These are phyloP conservation scores for Xestobium rufovillosum DNA, from an alignment of 2,888 invertebrate genomes.

Conservation along the genomic window DNA sequence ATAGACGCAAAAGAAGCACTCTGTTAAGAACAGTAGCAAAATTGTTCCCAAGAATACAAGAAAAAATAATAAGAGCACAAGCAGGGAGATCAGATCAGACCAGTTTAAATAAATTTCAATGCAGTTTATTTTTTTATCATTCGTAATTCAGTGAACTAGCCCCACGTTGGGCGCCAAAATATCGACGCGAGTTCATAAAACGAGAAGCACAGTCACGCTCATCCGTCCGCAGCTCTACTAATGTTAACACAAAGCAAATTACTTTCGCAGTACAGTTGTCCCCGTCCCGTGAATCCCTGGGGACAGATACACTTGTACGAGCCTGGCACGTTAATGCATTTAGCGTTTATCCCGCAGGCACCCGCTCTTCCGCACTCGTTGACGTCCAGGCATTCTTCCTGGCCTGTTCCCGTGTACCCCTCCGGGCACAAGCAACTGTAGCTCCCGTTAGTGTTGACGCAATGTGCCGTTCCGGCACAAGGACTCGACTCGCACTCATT, in stretches of 20 bases:
- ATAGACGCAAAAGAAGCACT: too few relatives aligned
- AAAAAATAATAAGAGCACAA: too few relatives aligned
- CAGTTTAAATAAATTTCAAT: too few relatives aligned
- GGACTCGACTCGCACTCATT: slow-evolving; percentile 64
- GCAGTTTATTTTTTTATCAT: too few relatives aligned
- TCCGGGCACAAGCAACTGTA: slow-evolving; percentile 65
- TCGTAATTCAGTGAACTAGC: not conserved
- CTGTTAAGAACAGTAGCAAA: too few relatives aligned
- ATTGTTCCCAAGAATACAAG: too few relatives aligned
- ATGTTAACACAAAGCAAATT: slow-evolving; percentile 40
- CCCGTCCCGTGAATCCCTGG: slow-evolving; percentile 67
- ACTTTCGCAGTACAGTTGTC: slow-evolving; percentile 71
- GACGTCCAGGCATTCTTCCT: slow-evolving; percentile 60
- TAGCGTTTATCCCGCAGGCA: slow-evolving; percentile 68
- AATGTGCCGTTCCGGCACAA: slow-evolving; percentile 63
- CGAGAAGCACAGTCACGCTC: not conserved
- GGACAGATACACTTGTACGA: slow-evolving; percentile 72
- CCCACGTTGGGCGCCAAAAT: slow-evolving; percentile 5
- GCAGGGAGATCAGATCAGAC: too few relatives aligned
- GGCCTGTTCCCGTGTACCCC: slow-evolving; percentile 58
- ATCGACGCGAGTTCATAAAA: slow-evolving; percentile 10
- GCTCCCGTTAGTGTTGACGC: slow-evolving; percentile 68
- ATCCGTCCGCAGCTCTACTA: slow-evolving; percentile 4
- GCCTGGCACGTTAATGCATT: slow-evolving; percentile 75
- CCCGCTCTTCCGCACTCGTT: slow-evolving; percentile 63